Evolutionary conservation across 1,140 invertebrate genomes (phyloP), one percentile per base, ranked within the genome.

Genomic region (Drosophila virilis): DNA sequence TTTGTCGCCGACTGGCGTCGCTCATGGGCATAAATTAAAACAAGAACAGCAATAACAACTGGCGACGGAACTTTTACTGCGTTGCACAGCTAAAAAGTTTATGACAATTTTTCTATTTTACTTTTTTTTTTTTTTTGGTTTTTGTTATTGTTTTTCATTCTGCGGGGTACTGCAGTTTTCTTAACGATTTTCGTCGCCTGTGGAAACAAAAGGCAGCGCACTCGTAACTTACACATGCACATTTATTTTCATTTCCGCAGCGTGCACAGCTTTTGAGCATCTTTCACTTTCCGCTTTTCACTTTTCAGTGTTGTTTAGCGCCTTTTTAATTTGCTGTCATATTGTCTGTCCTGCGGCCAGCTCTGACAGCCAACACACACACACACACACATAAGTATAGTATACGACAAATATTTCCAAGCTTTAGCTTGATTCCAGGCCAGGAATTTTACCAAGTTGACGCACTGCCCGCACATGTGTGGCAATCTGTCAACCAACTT

Each of bases 21-120:
- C 79, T 79, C 61, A 17, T 62, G 66, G 80, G 71, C 62, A 83
- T 79, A 83, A 83, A 82, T 82, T 82, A 83, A 75, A 75, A 75
- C 57, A 61, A 54, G 38, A 70, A 62, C 46, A 50, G 40, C 57
- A 66, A 37, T 28, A 55, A 51, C 58, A 64, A 64, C 45, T 52
- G 45, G 1, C 32, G 37, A 73, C 55, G 33, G 35, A 75, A 78
- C 32, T 61, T 71, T 64, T 68, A 38, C 54, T 43, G 42, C 38
- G 48, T 38, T 57, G 51, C 37, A 12, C 38, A 71, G 55, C 55
- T 60, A 43, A 75, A 75, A 78, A 76, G 59, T 76, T 75, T 75
- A 59, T 46, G 57, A 59, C 35, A 55, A n/a, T 28, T 15, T 55
- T 54, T 48, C 22, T 37, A 32, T 61, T 54, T 51, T 54, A 17